Percentiles rank a stretch among this genome's conserved stretches.
These are phyloP conservation scores for Cephus sareptanus DNA, from an alignment of 2,888 invertebrate species.

Conservation along the genomic window DNA sequence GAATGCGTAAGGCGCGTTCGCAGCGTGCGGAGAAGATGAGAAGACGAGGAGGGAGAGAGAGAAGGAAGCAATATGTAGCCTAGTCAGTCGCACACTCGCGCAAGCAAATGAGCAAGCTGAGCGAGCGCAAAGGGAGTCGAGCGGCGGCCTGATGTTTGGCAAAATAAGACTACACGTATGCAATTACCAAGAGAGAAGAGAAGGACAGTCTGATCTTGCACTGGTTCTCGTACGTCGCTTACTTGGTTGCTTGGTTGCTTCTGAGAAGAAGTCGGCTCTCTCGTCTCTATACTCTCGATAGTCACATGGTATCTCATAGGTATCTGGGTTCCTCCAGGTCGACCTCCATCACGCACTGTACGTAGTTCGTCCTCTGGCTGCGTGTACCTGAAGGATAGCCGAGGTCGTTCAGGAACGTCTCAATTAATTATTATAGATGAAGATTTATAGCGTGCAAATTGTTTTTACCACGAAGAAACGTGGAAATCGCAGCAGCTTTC, in stretches of 20 bases:
- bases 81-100: not conserved
- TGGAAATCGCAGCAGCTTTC: not conserved
- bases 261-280: not conserved
- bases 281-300: not conserved
- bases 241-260: not conserved
- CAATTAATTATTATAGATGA: constrained; percentile 41
- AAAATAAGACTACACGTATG: constrained; percentile 36
- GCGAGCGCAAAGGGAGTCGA: not conserved
- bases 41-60: not conserved
- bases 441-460: constrained; percentile 36
- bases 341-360: not conserved
- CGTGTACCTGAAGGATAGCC: not conserved
- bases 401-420: constrained; percentile 21
- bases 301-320: not conserved
- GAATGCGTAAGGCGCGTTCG: not conserved
- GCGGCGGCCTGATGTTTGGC: constrained; percentile 7
- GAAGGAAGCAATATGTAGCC: not conserved
- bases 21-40: not conserved
- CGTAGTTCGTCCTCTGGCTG: not conserved
- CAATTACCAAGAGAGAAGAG: constrained; percentile 26
- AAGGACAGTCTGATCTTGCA: constrained; percentile 8
- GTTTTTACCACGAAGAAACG: constrained; percentile 11
- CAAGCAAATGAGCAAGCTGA: not conserved
- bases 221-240: constrained; percentile 1
- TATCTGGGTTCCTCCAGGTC: not conserved